Percentiles rank a stretch among this genome's conserved stretches.
Conservation (phyloP, 2,797 vertebrate species). For the Notoglanidium macrostoma region DNA sequence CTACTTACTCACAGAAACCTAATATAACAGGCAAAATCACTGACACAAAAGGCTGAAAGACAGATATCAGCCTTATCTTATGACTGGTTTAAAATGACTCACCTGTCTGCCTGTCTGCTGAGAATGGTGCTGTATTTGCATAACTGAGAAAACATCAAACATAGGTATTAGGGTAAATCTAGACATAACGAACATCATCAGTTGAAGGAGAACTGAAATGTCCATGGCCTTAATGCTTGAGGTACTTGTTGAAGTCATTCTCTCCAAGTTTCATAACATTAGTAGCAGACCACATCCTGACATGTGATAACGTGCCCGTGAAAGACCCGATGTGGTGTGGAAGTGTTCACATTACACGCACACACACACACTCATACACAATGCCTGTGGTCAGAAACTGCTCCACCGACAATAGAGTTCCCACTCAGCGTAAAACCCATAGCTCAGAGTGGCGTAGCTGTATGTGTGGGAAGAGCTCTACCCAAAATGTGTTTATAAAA, state of each 20-base stretch:
- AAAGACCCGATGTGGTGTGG: conserved; percentile 31
- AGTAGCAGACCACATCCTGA: conserved; percentile 35
- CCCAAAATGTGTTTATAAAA: conserved; percentile 60
- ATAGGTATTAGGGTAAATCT: background rate
- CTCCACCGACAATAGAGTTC: conserved; percentile 25
- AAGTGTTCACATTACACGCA: conserved; percentile 1
- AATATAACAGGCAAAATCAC: conserved; percentile 67
- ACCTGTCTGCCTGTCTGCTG: conserved; percentile 45
- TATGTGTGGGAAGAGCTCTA: conserved; percentile 58
- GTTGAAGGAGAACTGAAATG: background rate
- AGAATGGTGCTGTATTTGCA: conserved; percentile 13
- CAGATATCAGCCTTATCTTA: conserved; percentile 46
- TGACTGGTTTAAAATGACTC: conserved; percentile 51
- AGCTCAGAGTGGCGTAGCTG: conserved; percentile 17
- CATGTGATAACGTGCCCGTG: conserved; percentile 31
- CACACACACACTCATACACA: conserved; percentile 16
- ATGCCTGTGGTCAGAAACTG: conserved; percentile 21
- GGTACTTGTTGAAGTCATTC: conserved; percentile 3
- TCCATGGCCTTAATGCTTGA: conserved; percentile 17
- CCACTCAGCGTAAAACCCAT: conserved; percentile 23
- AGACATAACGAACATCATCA: conserved; percentile 17
- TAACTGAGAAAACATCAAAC: conserved; percentile 21
- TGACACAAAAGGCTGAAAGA: conserved; percentile 40
- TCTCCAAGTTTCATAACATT: conserved; percentile 12
- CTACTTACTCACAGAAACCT: conserved; percentile 56